Conservation (phyloP, 2,888 invertebrate species). For the Spodoptera littoralis region DNA sequence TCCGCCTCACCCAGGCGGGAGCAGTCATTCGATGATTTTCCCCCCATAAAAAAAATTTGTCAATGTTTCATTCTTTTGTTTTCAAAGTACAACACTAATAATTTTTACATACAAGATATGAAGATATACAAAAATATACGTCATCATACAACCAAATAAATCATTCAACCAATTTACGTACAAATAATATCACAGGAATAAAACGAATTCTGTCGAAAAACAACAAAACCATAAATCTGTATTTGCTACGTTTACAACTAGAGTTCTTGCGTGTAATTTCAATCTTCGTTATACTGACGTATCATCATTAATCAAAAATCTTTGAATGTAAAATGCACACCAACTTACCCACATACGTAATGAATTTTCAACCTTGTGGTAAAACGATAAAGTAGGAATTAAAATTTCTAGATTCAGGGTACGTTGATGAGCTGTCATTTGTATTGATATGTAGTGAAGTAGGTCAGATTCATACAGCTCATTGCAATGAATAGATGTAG, state of each 20-base stretch:
- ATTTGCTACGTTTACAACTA: conserved; percentile 18
- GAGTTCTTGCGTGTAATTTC: conserved; percentile 13
- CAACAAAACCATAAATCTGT: conserved; percentile 42
- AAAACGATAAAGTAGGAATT: too few relatives aligned
- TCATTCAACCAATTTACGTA: conserved; percentile 22
- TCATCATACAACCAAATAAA: conserved; percentile 1
- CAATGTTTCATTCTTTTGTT: too few relatives aligned
- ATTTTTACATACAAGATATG: too few relatives aligned
- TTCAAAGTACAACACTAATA: too few relatives aligned
- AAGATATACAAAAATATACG: too few relatives aligned
- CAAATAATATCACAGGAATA: conserved; percentile 15
- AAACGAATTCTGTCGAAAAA: conserved; percentile 20
- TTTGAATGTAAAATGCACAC: conserved; percentile 12
- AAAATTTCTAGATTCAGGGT: too few relatives aligned
- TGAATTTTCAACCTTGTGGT: too few relatives aligned
- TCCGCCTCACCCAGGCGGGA: too few relatives aligned
- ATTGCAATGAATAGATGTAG: conserved; percentile 41
- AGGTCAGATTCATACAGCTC: conserved; percentile 61
- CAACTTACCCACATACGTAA: too few relatives aligned
- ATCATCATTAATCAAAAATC: conserved; percentile 21
- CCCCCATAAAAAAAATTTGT: too few relatives aligned
- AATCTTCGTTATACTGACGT: not conserved
- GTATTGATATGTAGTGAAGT: conserved; percentile 31
- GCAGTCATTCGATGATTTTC: too few relatives aligned
- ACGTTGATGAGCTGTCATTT: not conserved